Percentiles rank a stretch among this genome's conserved stretches.
Evolutionary conservation across 2,113 vertebrate genomes (phyloP).

Genomic region (Pterocles gutturalis): DNA sequence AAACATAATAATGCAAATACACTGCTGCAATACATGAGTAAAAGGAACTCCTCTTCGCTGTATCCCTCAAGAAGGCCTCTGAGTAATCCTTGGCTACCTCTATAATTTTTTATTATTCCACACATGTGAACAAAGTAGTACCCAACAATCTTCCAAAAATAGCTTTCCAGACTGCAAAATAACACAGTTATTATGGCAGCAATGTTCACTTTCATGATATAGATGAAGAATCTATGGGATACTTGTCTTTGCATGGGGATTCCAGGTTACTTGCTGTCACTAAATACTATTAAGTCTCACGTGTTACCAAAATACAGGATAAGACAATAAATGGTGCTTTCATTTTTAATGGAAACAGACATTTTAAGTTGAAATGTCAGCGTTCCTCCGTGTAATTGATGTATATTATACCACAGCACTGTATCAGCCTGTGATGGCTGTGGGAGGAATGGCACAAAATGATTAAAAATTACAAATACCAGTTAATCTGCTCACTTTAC

Average conservation of each 20-base stretch:
- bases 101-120: neutral
- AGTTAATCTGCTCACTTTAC: neutral
- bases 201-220: neutral
- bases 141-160: neutral
- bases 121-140: neutral
- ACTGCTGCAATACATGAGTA: neutral
- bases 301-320: neutral
- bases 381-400: neutral
- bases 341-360: neutral
- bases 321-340: neutral
- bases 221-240: neutral
- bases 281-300: neutral
- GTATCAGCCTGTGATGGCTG: neutral
- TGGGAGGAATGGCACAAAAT: neutral
- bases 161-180: neutral
- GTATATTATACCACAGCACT: neutral
- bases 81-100: neutral
- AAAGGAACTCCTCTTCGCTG: neutral
- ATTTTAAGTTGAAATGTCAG: neutral
- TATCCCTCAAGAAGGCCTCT: neutral
- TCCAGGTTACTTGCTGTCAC: neutral
- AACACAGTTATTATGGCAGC: neutral
- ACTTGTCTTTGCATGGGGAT: neutral
- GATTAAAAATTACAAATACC: neutral
- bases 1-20: neutral